Evolutionary conservation across 2,113 vertebrate genomes (phyloP).

Genomic region (Turnix velox): DNA sequence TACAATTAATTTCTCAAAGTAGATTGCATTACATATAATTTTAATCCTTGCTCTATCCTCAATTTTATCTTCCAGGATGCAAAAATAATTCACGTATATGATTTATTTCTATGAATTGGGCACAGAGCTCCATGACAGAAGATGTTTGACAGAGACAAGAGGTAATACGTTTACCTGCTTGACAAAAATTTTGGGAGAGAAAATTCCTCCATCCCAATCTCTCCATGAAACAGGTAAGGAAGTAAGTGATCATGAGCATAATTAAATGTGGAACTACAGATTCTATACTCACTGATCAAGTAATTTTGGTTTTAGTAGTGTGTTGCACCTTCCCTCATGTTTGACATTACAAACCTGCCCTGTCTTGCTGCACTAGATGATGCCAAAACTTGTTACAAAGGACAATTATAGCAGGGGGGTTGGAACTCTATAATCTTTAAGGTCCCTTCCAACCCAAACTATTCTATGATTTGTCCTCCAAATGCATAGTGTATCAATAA

Average conservation of each 20-base stretch:
- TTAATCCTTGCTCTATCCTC: neutral
- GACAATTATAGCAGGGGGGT: too few species aligned
- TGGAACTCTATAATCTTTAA: too few species aligned
- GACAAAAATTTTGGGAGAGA: neutral
- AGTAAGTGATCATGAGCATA: neutral
- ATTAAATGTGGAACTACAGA: neutral
- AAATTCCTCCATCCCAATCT: neutral
- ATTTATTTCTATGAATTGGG: neutral
- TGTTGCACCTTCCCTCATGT: neutral
- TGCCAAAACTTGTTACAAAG: neutral
- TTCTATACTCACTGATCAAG: neutral
- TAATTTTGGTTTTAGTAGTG: neutral
- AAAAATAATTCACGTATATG: neutral
- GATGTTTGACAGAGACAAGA: neutral
- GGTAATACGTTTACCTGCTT: neutral
- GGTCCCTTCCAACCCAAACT: too few species aligned
- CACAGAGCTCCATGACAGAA: neutral
- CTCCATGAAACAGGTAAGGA: neutral
- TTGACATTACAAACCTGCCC: neutral
- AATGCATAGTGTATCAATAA: neutral
- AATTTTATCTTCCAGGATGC: neutral
- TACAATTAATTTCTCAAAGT: neutral
- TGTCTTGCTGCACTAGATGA: neutral
- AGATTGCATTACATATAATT: neutral
- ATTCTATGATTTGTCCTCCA: neutral